A percentile compares a stretch with the other conserved stretches of the same genome.
These are phyloP conservation scores for Idaea straminata DNA, from an alignment of 2,888 invertebrate species.

Conservation along the genomic window DNA sequence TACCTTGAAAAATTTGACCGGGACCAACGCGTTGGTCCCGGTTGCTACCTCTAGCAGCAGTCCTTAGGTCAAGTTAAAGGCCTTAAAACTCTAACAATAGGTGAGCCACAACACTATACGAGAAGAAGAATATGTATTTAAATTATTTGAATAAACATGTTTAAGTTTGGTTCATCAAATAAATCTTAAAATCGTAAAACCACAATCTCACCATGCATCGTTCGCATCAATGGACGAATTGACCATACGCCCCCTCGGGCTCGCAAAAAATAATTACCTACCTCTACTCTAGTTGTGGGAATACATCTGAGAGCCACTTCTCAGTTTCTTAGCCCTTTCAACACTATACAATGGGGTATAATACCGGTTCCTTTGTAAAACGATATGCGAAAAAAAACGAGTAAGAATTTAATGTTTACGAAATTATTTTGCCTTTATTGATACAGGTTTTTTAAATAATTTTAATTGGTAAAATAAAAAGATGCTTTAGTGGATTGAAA, in stretches of 20 bases:
- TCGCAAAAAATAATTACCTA: slow-evolving; percentile 25
- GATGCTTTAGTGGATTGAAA: neutral
- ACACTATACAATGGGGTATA: slow-evolving; percentile 46
- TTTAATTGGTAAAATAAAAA: slow-evolving; percentile 9
- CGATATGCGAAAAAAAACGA: slow-evolving; percentile 37
- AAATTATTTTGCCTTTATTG: neutral
- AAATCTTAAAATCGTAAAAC: slow-evolving; percentile 6
- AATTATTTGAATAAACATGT: too few species aligned
- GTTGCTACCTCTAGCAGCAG: too few species aligned
- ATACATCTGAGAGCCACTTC: slow-evolving; percentile 47
- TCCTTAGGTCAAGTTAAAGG: too few species aligned
- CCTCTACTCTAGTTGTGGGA: slow-evolving; percentile 54
- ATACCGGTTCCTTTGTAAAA: slow-evolving; percentile 58
- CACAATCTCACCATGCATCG: neutral
- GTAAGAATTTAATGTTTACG: slow-evolving; percentile 28
- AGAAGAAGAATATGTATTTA: too few species aligned
- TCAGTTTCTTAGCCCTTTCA: slow-evolving; percentile 55
- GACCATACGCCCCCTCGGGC: slow-evolving; percentile 12
- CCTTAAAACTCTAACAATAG: too few species aligned
- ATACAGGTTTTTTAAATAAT: slow-evolving; percentile 10
- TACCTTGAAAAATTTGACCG: too few species aligned
- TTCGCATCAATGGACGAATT: slow-evolving; percentile 5
- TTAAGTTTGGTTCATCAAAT: neutral
- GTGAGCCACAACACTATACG: too few species aligned
- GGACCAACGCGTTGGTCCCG: too few species aligned